Conservation (phyloP, 1,140 invertebrate genomes). For the Acyrthosiphon pisum region DNA sequence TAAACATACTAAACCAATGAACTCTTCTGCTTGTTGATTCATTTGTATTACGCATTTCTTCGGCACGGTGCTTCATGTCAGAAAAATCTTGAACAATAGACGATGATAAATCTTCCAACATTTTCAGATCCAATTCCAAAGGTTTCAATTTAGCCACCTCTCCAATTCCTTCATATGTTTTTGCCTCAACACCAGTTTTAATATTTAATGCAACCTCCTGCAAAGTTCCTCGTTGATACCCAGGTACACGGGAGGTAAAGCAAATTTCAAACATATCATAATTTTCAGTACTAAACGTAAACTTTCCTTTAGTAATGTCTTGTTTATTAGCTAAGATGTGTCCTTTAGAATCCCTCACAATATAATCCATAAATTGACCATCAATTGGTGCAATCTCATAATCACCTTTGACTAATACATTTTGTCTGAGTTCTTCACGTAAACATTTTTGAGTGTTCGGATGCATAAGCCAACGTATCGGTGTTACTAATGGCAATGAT, state of each 20-base stretch:
- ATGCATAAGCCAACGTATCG: constrained; percentile 65
- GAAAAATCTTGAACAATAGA: constrained; percentile 98
- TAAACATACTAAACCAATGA: constrained; percentile 97
- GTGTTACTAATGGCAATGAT: constrained; percentile 13
- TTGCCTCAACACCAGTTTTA: constrained; percentile 97
- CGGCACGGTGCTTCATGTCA: constrained; percentile 94
- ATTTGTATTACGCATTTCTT: constrained; percentile 99
- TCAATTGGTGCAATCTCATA: constrained; percentile 88
- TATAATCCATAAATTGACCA: constrained; percentile 87
- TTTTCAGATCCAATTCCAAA: constrained; percentile 94
- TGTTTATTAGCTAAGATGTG: constrained; percentile 92
- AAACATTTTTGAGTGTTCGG: constrained; percentile 92
- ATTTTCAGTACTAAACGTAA: constrained; percentile 96
- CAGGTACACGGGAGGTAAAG: constrained; percentile 85
- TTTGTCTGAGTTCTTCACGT: constrained; percentile 94
- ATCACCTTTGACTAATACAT: constrained; percentile 95
- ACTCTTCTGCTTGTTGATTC: constrained; percentile 97
- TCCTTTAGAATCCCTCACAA: constrained; percentile 94
- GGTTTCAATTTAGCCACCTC: constrained; percentile 98
- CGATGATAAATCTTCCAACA: constrained; percentile 95
- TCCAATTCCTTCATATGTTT: constrained; percentile 94
- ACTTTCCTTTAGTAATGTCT: constrained; percentile 90
- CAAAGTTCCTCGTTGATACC: constrained; percentile 77
- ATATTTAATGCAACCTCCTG: constrained; percentile 88
- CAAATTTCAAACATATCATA: constrained; percentile 98